Evolutionary conservation across 2,888 invertebrate species (phyloP), one percentile per base, ranked within the genome.

Genomic region (Diplazon laetatorius): DNA sequence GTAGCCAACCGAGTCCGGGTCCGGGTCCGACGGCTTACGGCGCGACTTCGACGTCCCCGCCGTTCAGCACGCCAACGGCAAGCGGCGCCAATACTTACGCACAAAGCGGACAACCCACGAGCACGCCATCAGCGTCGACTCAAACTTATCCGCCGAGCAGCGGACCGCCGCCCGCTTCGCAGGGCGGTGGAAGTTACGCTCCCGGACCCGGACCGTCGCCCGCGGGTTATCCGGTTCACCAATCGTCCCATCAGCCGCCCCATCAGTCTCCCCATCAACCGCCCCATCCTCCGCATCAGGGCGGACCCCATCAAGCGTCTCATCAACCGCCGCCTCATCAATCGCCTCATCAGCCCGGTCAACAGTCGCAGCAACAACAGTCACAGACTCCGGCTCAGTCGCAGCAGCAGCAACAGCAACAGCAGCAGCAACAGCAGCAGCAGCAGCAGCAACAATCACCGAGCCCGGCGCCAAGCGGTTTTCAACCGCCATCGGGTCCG

Each of bases 141-240:
- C 92, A 92, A 78, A 94, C 94, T 25, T 94, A 94, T 89, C 93
- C 94, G 0, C 93, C 94, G n/a, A 93, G 93, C 71, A 85, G 85
- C 82, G 87, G 91, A 16, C 91, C 91, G 44, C 90, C 90, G 1
- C 87, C 91, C 1, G 83, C 89, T 63, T 87, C 91, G 0, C 91
- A 91, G 78, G 88, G 89, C 5, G 88, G 89, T 48, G 90, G 85
- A 22, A 89, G 86, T 14, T 91, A 88, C 75, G 87, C 88, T 48
- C 93, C 94, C 30, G 30, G 30, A 84, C 93, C 94, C 30, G 94
- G 94, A 86, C 93, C 94, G 1, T 93, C 94, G 1, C 93, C 94
- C 20, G 93, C 93, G 70, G 94, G 95, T 69, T 94, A 94, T 78
- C 93, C 94, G 0, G 92, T 86, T 80, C 91, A 91, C 81, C 91